Conservation (phyloP, 2,888 invertebrate species). For the Xiphydria camelus region DNA sequence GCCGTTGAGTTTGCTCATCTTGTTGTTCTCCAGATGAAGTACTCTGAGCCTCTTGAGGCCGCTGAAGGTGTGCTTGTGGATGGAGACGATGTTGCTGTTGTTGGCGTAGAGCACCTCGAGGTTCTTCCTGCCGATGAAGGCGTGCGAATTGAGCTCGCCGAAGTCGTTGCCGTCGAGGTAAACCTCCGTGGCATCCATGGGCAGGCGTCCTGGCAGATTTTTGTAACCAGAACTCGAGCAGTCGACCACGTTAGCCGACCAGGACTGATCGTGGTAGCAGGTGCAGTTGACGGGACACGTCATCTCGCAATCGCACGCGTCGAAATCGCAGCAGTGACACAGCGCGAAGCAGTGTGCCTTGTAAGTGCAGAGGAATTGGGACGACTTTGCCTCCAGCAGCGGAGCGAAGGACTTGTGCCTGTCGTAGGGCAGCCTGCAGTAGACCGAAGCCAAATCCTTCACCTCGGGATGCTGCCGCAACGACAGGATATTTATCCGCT, state of each 20-base stretch:
- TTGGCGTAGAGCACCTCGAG: conserved; percentile 85
- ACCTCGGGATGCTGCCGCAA: conserved; percentile 86
- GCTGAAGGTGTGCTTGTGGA: conserved; percentile 89
- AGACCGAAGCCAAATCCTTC: conserved; percentile 87
- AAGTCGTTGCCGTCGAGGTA: conserved; percentile 92
- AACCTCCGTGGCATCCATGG: conserved; percentile 95
- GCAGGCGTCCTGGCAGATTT: conserved; percentile 83
- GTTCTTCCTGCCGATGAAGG: conserved; percentile 90
- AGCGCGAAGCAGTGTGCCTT: conserved; percentile 91
- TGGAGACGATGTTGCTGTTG: conserved; percentile 81
- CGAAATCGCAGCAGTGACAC: conserved; percentile 96
- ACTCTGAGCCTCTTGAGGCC: conserved; percentile 78
- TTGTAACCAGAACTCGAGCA: conserved; percentile 82
- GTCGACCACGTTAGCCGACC: conserved; percentile 91
- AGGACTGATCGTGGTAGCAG: conserved; percentile 92
- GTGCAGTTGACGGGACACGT: conserved; percentile 92
- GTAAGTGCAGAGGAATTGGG: conserved; percentile 90
- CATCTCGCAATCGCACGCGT: conserved; percentile 97
- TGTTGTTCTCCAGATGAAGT: conserved; percentile 86
- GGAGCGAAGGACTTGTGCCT: conserved; percentile 82
- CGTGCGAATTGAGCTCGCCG: conserved; percentile 82
- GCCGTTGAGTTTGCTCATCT: conserved; percentile 76
- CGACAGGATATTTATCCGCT: conserved; percentile 83
- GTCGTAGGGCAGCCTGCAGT: conserved; percentile 85
- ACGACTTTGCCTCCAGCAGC: conserved; percentile 83